Evolutionary conservation across 30 jellyfish, hydroid and myxozoan genomes (phyloP).

Genomic region (Hydra vulgaris): DNA sequence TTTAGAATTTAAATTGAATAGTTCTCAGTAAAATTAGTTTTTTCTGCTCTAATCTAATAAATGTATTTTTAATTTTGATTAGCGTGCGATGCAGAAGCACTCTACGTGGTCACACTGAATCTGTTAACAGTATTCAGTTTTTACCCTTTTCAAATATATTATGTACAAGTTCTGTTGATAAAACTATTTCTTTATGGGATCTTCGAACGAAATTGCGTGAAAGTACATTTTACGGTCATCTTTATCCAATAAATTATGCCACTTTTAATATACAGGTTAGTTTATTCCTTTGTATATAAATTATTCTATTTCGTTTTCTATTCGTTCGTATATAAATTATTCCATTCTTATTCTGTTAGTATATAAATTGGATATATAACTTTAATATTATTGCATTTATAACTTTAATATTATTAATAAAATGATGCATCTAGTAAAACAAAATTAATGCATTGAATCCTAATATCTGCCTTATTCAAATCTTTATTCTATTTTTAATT

Average conservation of each 20-base stretch:
- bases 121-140: constrained; percentile 81
- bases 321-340: too few relatives aligned
- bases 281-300: too few relatives aligned
- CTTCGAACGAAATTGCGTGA: constrained; percentile 89
- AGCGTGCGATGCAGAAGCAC: constrained; percentile 84
- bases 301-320: too few relatives aligned
- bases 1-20: too few relatives aligned
- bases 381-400: too few relatives aligned
- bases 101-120: constrained; percentile 91
- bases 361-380: too few relatives aligned
- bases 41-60: not conserved
- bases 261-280: constrained; percentile 69
- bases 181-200: constrained; percentile 90
- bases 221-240: constrained; percentile 83
- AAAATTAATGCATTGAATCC: too few relatives aligned
- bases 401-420: too few relatives aligned
- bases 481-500: too few relatives aligned
- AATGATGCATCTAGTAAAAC: too few relatives aligned
- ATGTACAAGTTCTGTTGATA: constrained; percentile 93
- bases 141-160: constrained; percentile 73
- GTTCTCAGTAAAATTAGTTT: too few relatives aligned
- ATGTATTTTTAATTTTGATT: not conserved
- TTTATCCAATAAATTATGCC: constrained; percentile 63
- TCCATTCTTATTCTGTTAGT: not conserved
- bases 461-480: too few relatives aligned